Evolutionary conservation across 2,797 vertebrate species (phyloP), one percentile per base, ranked within the genome.

Genomic region (Nyctibius grandis): DNA sequence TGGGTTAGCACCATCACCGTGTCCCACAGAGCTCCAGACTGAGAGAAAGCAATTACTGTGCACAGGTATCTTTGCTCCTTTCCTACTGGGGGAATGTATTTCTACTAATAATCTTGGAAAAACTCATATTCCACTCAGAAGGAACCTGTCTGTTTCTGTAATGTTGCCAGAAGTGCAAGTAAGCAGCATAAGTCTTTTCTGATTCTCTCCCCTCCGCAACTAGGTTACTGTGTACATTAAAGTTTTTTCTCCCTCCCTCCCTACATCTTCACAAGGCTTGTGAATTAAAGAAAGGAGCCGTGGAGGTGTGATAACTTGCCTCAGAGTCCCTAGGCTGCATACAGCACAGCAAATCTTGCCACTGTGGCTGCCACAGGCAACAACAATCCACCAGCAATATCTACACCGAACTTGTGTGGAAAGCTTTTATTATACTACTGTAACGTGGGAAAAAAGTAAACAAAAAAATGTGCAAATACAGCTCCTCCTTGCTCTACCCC

Each of bases 351-450:
- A 91, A 90, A 78, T 73, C 90, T 92, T 81, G 88, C 96, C 88
- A 80, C 19, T 68, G 60, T 5, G 0, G 79, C 93, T 79, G 96
- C 96, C 94, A 95, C 67, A 81, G 95, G 96, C 95, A 95, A 94
- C 88, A 96, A 73, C 91, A 95, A 95, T 93, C 89, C 88, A 91
- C 85, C 85, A 95, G 76, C 88, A 90, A 95, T 85, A 94, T 88
- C 96, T 86, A 84, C 65, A 51, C 79, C 0, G 3, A 91, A 63
- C 76, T 56, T 42, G 14, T 63, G 50, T 60, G 44, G 93, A 86
- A 95, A 95, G 83, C 80, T 93, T 94, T 96, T 91, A 94, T 96
- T 86, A 93, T 90, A 93, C 77, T 85, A 38, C 67, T 85, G 57
- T 78, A 91, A 90, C 85, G 91, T 17, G 4, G 20, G 53, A 78